Percentiles rank a stretch among this genome's conserved stretches.
phyloP scores from a whole-genome alignment of 2,113 vertebrate species.

The Pangasianodon hypophthalmus region DNA sequence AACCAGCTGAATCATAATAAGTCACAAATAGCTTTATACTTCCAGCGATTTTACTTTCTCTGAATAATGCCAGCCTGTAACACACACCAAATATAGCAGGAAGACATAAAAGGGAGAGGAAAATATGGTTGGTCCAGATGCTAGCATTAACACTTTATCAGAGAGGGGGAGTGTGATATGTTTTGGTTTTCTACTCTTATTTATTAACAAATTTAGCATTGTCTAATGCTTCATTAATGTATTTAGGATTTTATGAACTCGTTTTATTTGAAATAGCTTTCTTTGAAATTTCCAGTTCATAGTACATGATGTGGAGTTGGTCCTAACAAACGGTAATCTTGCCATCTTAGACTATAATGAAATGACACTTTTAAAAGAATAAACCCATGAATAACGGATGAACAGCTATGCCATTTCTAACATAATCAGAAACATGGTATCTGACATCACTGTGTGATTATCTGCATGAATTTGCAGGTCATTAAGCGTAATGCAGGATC shows the following conservation, averaged over 20 bases:
- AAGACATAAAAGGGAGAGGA: neutral
- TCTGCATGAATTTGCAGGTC: neutral
- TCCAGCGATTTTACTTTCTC: neutral
- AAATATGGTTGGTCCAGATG: neutral
- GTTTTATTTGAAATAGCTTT: neutral
- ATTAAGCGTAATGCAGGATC: neutral
- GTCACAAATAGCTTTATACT: neutral
- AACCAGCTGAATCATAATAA: neutral
- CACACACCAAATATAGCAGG: neutral
- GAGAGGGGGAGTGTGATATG: neutral
- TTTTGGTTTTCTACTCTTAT: neutral
- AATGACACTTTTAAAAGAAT: neutral
- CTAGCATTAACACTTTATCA: neutral
- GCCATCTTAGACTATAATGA: neutral
- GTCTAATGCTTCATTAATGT: neutral
- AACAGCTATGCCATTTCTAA: neutral
- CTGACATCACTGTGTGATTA: neutral
- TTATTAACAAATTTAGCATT: neutral
- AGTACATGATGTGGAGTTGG: neutral
- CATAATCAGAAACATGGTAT: neutral
- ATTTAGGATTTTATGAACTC: neutral
- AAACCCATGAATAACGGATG: neutral
- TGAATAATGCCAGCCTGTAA: neutral
- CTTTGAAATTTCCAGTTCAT: neutral
- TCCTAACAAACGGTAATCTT: neutral